Evolutionary conservation across 1,140 invertebrate species (phyloP), one percentile per base, ranked within the genome.

Genomic region (Hypothenemus hampei): DNA sequence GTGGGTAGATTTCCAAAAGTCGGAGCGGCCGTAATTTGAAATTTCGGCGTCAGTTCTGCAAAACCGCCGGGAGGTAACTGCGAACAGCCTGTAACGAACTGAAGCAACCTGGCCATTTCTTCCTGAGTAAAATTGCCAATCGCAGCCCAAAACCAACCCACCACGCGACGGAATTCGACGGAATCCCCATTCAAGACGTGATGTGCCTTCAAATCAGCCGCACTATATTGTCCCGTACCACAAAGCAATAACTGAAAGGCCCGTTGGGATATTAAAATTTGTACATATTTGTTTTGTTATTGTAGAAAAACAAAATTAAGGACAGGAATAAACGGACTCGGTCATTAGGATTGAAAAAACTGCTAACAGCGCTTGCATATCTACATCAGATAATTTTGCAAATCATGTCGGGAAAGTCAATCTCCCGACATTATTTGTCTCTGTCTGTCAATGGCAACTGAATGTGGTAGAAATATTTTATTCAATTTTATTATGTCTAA

Each of bases 81-180:
- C 8, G 89, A 90, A 71, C 89, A 93, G 33, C 88, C 89, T 0
- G 93, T 97, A n/a, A 89, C 93, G 72, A 97, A 97, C 73, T 97
- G 93, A 58, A 97, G 75, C 50, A 97, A 76, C 35, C 92, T 76
- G 1, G 91, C 92, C 83, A 94, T 92, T 77, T 97, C 92, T 69
- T 94, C 92, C 64, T 89, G 85, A 22, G 88, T 91, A 69, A 96
- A 93, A 72, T 90, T 91, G 56, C 84, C 85, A 15, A 96, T 84
- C 37, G 91, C 89, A 3, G 91, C 90, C 93, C 93, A 97, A 72
- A 96, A 95, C 92, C 93, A 96, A 57, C 85, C 86, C 15, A 96
- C 74, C 31, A 93, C 84, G 47, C 89, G 82, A 26, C 85, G 76
- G 72, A 94, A 95, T 66, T 91, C 87, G 0, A 84, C 77, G 1